Conservation (phyloP, 1,140 invertebrate genomes). For the Sinonovacula constricta region DNA sequence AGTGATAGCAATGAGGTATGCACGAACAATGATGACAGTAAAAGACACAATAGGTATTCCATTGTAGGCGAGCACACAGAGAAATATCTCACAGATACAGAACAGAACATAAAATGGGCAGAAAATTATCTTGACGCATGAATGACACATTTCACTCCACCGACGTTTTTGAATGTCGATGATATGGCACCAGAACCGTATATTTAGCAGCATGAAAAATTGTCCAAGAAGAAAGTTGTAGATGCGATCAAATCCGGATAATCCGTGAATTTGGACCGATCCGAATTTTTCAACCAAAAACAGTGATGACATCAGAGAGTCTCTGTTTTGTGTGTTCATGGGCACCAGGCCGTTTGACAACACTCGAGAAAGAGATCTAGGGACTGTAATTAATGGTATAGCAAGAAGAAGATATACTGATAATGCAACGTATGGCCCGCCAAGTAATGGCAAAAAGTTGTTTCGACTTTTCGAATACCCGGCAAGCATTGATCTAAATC, state of each 20-base stretch:
- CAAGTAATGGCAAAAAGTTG: slow-evolving; percentile 26
- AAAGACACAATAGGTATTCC: slow-evolving; percentile 27
- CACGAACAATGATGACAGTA: background rate
- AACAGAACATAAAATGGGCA: slow-evolving; percentile 11
- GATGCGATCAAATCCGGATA: too few species aligned
- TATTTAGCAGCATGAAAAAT: slow-evolving; percentile 32
- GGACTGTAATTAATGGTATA: background rate
- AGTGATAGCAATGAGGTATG: background rate
- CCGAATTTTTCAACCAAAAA: slow-evolving; percentile 11
- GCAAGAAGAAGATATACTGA: slow-evolving; percentile 21
- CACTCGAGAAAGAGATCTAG: background rate
- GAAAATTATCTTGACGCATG: background rate
- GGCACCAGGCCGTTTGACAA: background rate
- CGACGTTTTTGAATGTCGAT: background rate
- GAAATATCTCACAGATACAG: slow-evolving; percentile 10
- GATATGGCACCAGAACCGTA: slow-evolving; percentile 9
- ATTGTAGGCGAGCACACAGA: slow-evolving; percentile 1
- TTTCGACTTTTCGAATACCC: slow-evolving; percentile 20
- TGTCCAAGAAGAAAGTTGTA: slow-evolving; percentile 6
- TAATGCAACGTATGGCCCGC: slow-evolving; percentile 29
- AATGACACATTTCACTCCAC: background rate
- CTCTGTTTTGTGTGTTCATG: background rate
- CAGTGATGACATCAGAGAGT: background rate
- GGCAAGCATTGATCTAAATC: slow-evolving; percentile 32
- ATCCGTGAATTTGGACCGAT: slow-evolving; percentile 12